Evolutionary conservation across 2,888 invertebrate genomes (phyloP), one percentile per base, ranked within the genome.

Genomic region (Diaphora mendica): DNA sequence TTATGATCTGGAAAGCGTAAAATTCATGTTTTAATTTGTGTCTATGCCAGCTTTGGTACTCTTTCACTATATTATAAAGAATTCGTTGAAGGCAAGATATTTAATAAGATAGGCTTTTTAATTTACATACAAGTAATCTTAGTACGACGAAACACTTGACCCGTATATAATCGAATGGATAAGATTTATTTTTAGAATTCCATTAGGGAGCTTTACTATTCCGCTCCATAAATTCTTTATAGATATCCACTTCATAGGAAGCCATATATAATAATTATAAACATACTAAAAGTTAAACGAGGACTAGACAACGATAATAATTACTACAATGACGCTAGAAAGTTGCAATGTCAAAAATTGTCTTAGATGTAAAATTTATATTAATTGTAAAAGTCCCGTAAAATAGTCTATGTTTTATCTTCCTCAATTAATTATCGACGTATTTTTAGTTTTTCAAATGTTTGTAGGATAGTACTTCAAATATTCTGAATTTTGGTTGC

Each of bases 1-100:
- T 82, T 85, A 87, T 90, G 87, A 89, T 81, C 88, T 90, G 84
- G 88, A 90, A 89, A 91, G 89, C 90, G 87, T 87, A 85, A 88
- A 90, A 86, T 84, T 87, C 82, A 83, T 81, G 81, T 88, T 80
- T 83, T 86, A 62, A 85, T 86, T 87, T 86, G 86, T 84, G 79
- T 85, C 84, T 83, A 84, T 80, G 82, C 15, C 85, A 82, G 86
- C 82, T 84, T 83, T 85, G 80, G 85, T 83, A 86, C 87, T 20
- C 20, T 85, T 82, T 76, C 77, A 71, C 78, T 76, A 68, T 71
- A 66, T 81, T 78, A 83, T 80, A 73, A 82, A 81, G 76, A 77
- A 83, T 79, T 84, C 78, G 82, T 81, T 79, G 77, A 74, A 77
- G 76, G 75, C 30, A 74, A 72, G 70, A 73, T 72, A 73, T 68